Evolutionary conservation across 2,797 vertebrate species (phyloP).

Genomic region (Eupleurogrammus muticus): DNA sequence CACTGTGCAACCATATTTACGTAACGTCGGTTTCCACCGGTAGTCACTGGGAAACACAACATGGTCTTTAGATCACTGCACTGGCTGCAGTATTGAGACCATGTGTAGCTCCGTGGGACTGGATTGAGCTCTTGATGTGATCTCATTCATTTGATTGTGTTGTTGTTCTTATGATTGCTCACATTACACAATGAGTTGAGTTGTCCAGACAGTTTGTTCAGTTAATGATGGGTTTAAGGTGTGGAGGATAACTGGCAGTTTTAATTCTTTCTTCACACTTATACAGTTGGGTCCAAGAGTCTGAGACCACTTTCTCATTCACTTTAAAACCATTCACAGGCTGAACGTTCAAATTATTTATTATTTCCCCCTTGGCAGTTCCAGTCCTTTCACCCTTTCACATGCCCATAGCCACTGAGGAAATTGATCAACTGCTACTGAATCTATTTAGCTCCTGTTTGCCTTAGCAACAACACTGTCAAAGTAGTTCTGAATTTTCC

Average conservation of each 20-base stretch:
- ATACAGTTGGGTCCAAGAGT: too few species aligned
- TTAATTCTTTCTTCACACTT: not conserved
- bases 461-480: not conserved
- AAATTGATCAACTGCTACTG: too few species aligned
- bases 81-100: not conserved
- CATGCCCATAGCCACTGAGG: not conserved
- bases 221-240: slow-evolving; percentile 3
- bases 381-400: not conserved
- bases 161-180: slow-evolving; percentile 15
- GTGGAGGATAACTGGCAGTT: not conserved
- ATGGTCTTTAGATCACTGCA: slow-evolving; percentile 3
- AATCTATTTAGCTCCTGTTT: too few species aligned
- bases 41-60: slow-evolving; percentile 10
- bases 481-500: not conserved
- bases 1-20: slow-evolving; percentile 10
- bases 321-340: too few species aligned
- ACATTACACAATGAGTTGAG: slow-evolving; percentile 18
- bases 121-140: slow-evolving; percentile 26
- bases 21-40: not conserved
- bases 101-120: slow-evolving; percentile 15
- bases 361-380: not conserved
- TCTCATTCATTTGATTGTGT: slow-evolving; percentile 23
- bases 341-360: too few species aligned
- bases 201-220: slow-evolving; percentile 13
- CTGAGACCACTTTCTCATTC: too few species aligned